These are phyloP conservation scores for Botia kubotai DNA, from an alignment of 2,797 vertebrate species.

Conservation along the genomic window DNA sequence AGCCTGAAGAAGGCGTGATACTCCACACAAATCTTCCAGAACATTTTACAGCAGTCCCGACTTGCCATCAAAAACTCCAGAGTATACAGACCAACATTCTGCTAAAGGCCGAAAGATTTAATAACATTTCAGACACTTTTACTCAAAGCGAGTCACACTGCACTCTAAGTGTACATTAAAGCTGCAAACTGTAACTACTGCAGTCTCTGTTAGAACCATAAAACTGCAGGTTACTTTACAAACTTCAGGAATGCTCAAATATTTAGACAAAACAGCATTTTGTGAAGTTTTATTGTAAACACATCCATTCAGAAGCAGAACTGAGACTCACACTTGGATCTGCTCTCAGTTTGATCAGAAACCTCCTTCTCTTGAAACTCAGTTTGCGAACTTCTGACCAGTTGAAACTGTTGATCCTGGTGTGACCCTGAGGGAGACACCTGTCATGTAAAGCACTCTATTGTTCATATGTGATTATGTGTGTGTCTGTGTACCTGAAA, in stretches of 20 bases:
- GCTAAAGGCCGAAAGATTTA: slow-evolving; percentile 47
- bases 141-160: not conserved
- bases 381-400: slow-evolving; percentile 98
- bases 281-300: too few species aligned
- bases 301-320: not conserved
- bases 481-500: slow-evolving; percentile 85
- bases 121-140: not conserved
- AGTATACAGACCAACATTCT: slow-evolving; percentile 94
- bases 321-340: slow-evolving; percentile 89
- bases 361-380: slow-evolving; percentile 98
- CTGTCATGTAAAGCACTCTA: not conserved
- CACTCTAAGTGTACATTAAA: not conserved
- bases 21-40: slow-evolving; percentile 99
- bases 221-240: too few species aligned
- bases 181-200: too few species aligned
- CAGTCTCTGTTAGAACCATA: too few species aligned
- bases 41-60: slow-evolving; percentile 96
- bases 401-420: slow-evolving; percentile 96
- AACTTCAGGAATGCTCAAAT: too few species aligned
- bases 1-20: slow-evolving; percentile 99
- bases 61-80: slow-evolving; percentile 96
- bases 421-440: slow-evolving; percentile 83
- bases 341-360: slow-evolving; percentile 94
- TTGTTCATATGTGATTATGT: not conserved
- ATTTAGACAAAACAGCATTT: too few species aligned